A percentile compares a stretch with the other conserved stretches of the same genome.
Conservation (phyloP, 2,888 invertebrate genomes). For the Parapristionchus giblindavisi region DNA sequence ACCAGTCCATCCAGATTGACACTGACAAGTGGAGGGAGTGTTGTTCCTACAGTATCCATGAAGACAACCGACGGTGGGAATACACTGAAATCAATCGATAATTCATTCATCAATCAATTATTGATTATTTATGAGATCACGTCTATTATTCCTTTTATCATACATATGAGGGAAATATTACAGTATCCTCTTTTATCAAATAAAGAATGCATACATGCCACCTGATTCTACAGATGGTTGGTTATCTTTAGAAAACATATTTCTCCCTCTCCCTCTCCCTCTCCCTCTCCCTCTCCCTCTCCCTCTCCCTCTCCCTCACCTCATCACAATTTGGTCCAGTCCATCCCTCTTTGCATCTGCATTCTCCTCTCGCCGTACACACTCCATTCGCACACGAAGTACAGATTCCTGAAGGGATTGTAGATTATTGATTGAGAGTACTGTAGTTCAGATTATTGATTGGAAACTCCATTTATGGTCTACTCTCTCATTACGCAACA, state of each 20-base stretch:
- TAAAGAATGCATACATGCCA: too few species aligned
- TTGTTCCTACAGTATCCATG: constrained; percentile 15
- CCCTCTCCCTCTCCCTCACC: neutral
- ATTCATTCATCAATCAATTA: constrained; percentile 38
- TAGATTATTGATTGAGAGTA: neutral
- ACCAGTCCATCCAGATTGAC: constrained; percentile 7
- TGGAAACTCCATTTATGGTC: neutral
- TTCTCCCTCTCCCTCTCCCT: constrained; percentile 43
- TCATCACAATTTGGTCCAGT: constrained; percentile 24
- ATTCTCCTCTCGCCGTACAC: neutral
- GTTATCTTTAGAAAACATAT: too few species aligned
- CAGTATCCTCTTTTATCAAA: too few species aligned
- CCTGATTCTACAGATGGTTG: too few species aligned
- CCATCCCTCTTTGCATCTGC: neutral
- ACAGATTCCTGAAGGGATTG: constrained; percentile 8
- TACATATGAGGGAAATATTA: too few species aligned
- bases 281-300: constrained; percentile 37
- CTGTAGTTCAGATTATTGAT: neutral
- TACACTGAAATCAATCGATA: constrained; percentile 21
- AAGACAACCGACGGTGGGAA: constrained; percentile 3
- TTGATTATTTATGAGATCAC: constrained; percentile 1
- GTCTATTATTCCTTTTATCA: neutral
- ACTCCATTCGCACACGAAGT: neutral
- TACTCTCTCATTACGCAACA: neutral
- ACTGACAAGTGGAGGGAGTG: constrained; percentile 19